Percentiles rank a stretch among this genome's conserved stretches.
Conservation (phyloP, 2,113 vertebrate genomes). For the Podarcis muralis region DNA sequence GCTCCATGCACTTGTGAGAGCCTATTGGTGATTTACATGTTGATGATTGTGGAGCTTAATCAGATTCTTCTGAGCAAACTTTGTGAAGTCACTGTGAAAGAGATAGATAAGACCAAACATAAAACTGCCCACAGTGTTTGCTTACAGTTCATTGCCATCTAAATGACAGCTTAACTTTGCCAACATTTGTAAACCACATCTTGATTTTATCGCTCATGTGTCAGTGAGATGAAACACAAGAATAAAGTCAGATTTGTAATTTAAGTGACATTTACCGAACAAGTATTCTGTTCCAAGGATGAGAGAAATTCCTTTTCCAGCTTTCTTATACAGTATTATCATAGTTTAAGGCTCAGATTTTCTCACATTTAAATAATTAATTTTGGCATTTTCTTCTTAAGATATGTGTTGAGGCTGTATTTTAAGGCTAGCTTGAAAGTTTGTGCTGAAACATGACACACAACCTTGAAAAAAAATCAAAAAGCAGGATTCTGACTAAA, state of each 20-base stretch:
- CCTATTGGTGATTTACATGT: background rate
- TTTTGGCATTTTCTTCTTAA: background rate
- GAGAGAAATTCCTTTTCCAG: background rate
- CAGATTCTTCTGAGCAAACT: background rate
- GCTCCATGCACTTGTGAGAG: background rate
- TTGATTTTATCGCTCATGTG: background rate
- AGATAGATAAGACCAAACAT: background rate
- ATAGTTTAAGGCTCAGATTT: background rate
- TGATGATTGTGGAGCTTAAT: background rate
- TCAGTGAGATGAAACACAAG: background rate
- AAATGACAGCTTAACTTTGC: background rate
- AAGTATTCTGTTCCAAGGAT: background rate
- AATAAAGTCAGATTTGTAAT: background rate
- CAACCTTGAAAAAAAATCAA: background rate
- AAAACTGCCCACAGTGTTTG: background rate
- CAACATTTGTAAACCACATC: conserved; percentile 13
- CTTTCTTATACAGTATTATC: background rate
- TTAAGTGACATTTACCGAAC: conserved; percentile 15
- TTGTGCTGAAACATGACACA: background rate
- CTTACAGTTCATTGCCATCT: background rate
- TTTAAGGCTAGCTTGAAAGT: background rate
- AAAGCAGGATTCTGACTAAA: background rate
- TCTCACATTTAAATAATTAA: background rate
- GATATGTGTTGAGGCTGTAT: background rate
- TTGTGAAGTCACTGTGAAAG: background rate